Evolutionary conservation across 2,888 invertebrate genomes (phyloP), one percentile per base, ranked within the genome.

Genomic region (Phortica magna): DNA sequence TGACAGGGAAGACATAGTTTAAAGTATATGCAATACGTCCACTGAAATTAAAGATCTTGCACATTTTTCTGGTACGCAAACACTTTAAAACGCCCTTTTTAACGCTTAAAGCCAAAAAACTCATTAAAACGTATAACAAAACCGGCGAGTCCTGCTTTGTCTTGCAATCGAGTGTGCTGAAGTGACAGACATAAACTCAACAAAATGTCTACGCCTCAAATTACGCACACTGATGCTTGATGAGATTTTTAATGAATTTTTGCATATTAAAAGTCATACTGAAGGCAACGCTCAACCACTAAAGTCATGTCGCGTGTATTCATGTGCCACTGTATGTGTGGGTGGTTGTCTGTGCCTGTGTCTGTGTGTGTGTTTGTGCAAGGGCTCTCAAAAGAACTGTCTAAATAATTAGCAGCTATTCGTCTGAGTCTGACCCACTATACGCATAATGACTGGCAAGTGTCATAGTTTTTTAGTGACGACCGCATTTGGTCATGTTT

Each of bases 181-280:
- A 31, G 31, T 31, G 31, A 31, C 31, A 31, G 31, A 31, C 5
- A 31, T 31, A 31, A 31, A 31, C 31, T 31, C 31, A 31, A 31
- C 31, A 31, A 31, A 31, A 31, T 31, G 31, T 31, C 55, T 17
- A 55, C 55, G 55, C 55, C 55, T 17, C 5, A 31, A 31, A 31
- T 31, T 31, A 31, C 31, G 31, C 31, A 31, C 31, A 12, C 55
- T 55, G 17, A 55, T 17, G 17, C 55, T 22, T 61, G 61, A 61
- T 61, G 61, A 61, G 61, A 68, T 61, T 76, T 43, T 57, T 48
- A 77, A 77, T 77, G 76, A 74, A 77, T 77, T 77, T 74, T 53
- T 77, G 76, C 76, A 77, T 73, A 74, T 64, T 67, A 70, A 68
- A 76, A 48, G 48, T 48, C 14, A 14, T 31, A 31, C 31, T 31